Percentiles rank a stretch among this genome's conserved stretches.
Conservation (phyloP, 2,113 vertebrate species). For the Madoqua kirkii region DNA sequence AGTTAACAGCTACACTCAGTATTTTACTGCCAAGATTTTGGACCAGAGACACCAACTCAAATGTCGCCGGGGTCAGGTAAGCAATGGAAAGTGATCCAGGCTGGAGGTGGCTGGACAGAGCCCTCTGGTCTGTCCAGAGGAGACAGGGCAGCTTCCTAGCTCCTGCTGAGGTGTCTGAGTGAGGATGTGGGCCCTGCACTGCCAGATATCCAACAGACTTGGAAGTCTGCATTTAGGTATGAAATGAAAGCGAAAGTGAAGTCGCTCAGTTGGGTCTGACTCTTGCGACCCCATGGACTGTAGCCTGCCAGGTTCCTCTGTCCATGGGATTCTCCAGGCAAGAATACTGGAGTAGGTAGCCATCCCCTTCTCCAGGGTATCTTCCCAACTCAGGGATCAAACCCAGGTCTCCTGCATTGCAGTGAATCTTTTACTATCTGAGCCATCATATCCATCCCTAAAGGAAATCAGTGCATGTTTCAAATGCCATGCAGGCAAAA, state of each 20-base stretch:
- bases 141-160: neutral
- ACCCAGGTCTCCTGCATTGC: neutral
- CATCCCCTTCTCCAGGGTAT: neutral
- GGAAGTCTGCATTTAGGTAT: neutral
- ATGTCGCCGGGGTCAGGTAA: accelerated
- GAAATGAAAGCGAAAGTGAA: neutral
- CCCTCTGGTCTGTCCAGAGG: neutral
- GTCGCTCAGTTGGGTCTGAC: neutral
- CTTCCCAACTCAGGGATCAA: neutral
- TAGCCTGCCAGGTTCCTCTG: neutral
- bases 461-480: neutral
- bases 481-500: neutral
- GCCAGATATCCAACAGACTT: neutral
- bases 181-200: neutral
- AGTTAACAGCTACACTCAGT: neutral
- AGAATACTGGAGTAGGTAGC: neutral
- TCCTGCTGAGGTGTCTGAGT: neutral
- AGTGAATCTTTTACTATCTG: neutral
- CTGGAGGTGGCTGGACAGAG: neutral
- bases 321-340: neutral
- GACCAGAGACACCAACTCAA: neutral
- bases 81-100: neutral
- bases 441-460: neutral
- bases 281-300: neutral
- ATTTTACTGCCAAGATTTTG: neutral